A percentile compares a stretch with the other conserved stretches of the same genome.
Conservation (phyloP, 2,113 vertebrate genomes). For the Zosterops borbonicus region DNA sequence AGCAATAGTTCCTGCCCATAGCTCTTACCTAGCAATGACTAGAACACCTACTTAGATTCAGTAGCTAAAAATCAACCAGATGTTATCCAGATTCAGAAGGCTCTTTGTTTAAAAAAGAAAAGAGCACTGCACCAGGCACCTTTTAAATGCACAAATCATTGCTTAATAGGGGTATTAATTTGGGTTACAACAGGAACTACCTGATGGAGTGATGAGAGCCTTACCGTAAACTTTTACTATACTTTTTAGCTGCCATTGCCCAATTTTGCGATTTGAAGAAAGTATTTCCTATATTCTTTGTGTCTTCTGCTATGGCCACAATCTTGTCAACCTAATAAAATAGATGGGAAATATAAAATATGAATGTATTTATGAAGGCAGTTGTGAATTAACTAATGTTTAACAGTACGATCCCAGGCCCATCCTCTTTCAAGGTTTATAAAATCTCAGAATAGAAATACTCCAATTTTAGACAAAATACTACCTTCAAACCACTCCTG, state of each 20-base stretch:
- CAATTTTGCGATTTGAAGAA: constrained; percentile 95
- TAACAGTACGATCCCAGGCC: neutral
- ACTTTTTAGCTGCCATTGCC: constrained; percentile 88
- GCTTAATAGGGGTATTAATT: neutral
- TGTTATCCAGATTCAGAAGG: neutral
- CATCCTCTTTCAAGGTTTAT: neutral
- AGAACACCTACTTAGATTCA: neutral
- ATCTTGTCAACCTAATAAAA: constrained; percentile 85
- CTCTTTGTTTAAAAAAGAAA: neutral
- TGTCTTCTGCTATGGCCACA: constrained; percentile 85
- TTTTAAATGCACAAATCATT: neutral
- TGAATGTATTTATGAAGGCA: neutral
- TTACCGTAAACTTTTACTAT: constrained; percentile 93
- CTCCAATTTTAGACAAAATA: neutral
- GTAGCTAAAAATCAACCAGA: neutral
- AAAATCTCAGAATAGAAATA: neutral
- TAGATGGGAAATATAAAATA: constrained; percentile 35
- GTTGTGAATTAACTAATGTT: neutral
- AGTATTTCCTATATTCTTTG: constrained; percentile 94
- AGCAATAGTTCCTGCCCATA: neutral
- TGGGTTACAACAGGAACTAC: constrained; percentile 7
- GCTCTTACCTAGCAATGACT: neutral
- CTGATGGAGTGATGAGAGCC: neutral
- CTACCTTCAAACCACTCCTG: neutral
- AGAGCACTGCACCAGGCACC: neutral